Base-by-base conservation (phyloP, 2,888 invertebrate species). In the Agonopterix arenella region DNA sequence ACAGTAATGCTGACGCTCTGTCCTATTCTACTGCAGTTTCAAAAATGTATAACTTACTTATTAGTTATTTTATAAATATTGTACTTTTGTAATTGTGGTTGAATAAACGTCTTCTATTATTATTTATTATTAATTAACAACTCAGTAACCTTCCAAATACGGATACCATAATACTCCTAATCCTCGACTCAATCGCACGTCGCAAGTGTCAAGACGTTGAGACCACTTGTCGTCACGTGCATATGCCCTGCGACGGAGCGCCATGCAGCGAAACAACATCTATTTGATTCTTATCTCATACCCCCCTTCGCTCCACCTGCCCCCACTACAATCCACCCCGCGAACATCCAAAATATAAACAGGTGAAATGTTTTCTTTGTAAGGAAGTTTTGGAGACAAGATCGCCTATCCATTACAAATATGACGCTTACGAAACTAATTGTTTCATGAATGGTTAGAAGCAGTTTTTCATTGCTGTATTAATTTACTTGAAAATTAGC, bases 201-300 rank as follows among this genome's bases (percentile, higher is more conserved):
- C n/a, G 40, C 76, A 76, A 84, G 80, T 81, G 76, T 84, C 84
- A 84, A 85, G 80, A 83, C 71, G 72, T 70, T 67, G 70, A 67
- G 66, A 70, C 65, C 62, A n/a, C 28, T 67, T 75, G 80, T 84
- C 82, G 73, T 64, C 84, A 74, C 80, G 70, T 84, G 85, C 85
- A 85, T 83, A 80, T 75, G 78, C 70, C 69, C 66, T 66, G 72
- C 74, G 76, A 76, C 78, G 70, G 69, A 74, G 79, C 74, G 70
- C 73, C 74, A 68, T 84, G 86, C 84, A 85, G 76, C 76, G 85
- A 82, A 88, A 85, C 85, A 84, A 88, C 88, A 88, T 88, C 84
- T 80, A 89, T 89, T 86, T 86, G 89, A 89, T 89, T 84, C 84
- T 82, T 88, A 89, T 89, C 89, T 84, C 68, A 62, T 67, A 73